These are phyloP conservation scores for Chaenocephalus aceratus DNA, from an alignment of 2,113 vertebrate species.

Conservation along the genomic window DNA sequence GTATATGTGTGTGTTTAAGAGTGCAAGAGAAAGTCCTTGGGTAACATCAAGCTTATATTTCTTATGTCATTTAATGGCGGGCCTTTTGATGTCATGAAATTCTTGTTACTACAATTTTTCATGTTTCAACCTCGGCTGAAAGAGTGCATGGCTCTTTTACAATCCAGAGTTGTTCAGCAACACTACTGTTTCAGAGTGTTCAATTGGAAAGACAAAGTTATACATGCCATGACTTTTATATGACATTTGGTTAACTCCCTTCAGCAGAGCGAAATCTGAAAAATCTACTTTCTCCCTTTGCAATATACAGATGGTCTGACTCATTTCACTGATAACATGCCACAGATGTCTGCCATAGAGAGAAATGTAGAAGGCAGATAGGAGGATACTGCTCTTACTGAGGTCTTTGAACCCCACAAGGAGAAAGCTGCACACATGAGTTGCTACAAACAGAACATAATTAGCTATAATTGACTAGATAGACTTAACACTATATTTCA, in stretches of 20 bases:
- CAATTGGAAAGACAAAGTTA: slow-evolving; percentile 36
- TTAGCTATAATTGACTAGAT: slow-evolving; percentile 9
- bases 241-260: slow-evolving; percentile 47
- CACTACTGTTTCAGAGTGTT: neutral
- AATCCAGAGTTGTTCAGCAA: slow-evolving; percentile 19
- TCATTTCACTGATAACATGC: slow-evolving; percentile 37
- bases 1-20: neutral
- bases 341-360: slow-evolving; percentile 19
- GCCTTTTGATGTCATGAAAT: slow-evolving; percentile 40
- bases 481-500: neutral
- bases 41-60: slow-evolving; percentile 1
- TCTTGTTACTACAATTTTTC: slow-evolving; percentile 48
- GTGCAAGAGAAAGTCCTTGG: neutral
- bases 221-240: slow-evolving; percentile 47
- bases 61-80: neutral
- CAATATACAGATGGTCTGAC: slow-evolving; percentile 25
- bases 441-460: slow-evolving; percentile 35
- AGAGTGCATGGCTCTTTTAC: slow-evolving; percentile 7
- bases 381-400: slow-evolving; percentile 5
- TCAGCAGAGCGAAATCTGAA: neutral
- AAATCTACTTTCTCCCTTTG: neutral
- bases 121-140: slow-evolving; percentile 19
- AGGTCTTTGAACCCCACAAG: slow-evolving; percentile 15
- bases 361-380: slow-evolving; percentile 17
- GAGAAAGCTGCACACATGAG: slow-evolving; percentile 31